Evolutionary conservation across 1,140 invertebrate genomes (phyloP), one percentile per base, ranked within the genome.

Genomic region (Bombus sibiricus): DNA sequence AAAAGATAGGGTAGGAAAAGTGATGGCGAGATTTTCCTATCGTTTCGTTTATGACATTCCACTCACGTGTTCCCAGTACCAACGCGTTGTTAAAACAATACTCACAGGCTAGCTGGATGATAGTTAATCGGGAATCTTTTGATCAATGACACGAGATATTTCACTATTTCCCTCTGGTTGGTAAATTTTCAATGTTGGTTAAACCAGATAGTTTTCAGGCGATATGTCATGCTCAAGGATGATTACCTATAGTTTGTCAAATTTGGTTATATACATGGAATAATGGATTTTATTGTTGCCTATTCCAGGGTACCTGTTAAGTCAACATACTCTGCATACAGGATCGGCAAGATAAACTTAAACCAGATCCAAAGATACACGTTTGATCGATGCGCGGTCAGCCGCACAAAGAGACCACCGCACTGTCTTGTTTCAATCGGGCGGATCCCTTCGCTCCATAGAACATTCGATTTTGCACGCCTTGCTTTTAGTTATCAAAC

Each of bases 41-140:
- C 13, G 64, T 18, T 41, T 13, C 74, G 22, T 34, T 66, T 5
- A 78, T 15, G 34, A 0, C 39, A 59, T 34, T 41, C n/a, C 47
- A 53, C n/a, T 22, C 41, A 32, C 37, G 69, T 32, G 76, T 59
- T 34, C 0, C 18, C 13, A 22, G 2, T 25, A 22, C 22, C 25
- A 9, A 13, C 3, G 18, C 5, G 18, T 73, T 32, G 1, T n/a
- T 47, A 43, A 43, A 32, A 32, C 10, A 73, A 28, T 41, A 15
- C 3, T 9, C 2, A 9, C 22, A 62, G 9, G 3, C 0, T 22
- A 41, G 34, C 8, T 47, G 12, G 41, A 86, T 83, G 25, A 53
- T 22, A 62, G 5, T 34, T 83, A 83, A 86, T 64, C 22, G 13
- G 82, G 32, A 62, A 28, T 28, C 13, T 37, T 76, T 62, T 12